A percentile compares a stretch with the other conserved stretches of the same genome.
phyloP scores from a whole-genome alignment of 2,888 invertebrate species.

The Urechis unicinctus region DNA sequence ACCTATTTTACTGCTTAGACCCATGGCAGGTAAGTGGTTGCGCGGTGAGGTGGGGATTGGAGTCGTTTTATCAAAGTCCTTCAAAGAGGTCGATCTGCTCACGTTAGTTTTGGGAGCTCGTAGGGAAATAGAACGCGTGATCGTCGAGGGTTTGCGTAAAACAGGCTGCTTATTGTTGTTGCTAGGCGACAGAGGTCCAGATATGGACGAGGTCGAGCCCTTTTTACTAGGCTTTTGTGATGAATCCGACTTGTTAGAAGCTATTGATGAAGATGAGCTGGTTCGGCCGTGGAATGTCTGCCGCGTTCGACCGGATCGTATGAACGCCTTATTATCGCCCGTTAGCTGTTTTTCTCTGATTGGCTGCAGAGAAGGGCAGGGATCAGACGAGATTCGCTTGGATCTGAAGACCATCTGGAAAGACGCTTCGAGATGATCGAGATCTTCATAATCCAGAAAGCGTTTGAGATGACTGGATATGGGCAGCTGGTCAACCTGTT shows the following conservation, averaged over 20 bases:
- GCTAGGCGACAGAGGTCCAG: not conserved
- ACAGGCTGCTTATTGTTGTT: not conserved
- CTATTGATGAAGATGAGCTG: not conserved
- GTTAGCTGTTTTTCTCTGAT: too few species aligned
- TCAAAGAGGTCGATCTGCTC: not conserved
- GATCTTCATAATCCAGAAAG: conserved; percentile 12
- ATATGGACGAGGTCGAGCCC: not conserved
- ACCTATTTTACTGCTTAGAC: not conserved
- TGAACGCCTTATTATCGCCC: too few species aligned
- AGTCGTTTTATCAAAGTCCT: not conserved
- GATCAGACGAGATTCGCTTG: not conserved
- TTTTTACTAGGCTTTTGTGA: not conserved
- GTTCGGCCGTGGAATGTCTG: too few species aligned
- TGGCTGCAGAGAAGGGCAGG: not conserved
- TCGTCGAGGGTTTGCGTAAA: not conserved
- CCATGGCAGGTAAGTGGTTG: too few species aligned
- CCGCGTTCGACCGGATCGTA: too few species aligned
- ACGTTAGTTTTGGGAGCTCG: not conserved
- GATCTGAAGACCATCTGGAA: not conserved
- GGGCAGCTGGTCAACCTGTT: conserved; percentile 4
- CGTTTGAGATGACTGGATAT: conserved; percentile 8
- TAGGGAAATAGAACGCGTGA: not conserved
- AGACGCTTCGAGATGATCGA: conserved; percentile 6
- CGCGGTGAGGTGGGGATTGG: not conserved
- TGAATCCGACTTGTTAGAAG: not conserved